phyloP scores from a whole-genome alignment of 2,888 invertebrate genomes.

The Tenthredo livida region DNA sequence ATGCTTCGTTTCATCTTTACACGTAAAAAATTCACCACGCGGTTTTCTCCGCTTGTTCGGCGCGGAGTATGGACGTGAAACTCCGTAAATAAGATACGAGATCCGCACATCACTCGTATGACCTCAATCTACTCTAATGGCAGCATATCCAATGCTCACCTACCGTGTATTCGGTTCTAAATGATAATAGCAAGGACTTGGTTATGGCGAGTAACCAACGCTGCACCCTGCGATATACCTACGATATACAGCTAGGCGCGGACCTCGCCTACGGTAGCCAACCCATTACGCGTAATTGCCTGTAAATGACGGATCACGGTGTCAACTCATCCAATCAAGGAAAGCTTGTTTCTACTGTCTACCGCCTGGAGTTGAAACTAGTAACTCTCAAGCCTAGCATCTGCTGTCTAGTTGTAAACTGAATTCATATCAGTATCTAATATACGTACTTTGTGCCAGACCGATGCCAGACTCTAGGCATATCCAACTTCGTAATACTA shows the following conservation, averaged over 20 bases:
- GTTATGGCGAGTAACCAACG: not conserved
- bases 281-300: constrained; percentile 66
- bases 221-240: not conserved
- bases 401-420: constrained; percentile 37
- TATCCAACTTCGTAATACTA: not conserved
- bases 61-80: not conserved
- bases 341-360: constrained; percentile 45
- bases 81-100: constrained; percentile 33
- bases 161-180: not conserved
- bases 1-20: constrained; percentile 20
- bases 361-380: not conserved
- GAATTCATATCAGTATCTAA: constrained; percentile 1
- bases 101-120: not conserved
- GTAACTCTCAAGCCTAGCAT: not conserved
- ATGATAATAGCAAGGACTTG: constrained; percentile 23
- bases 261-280: constrained; percentile 54
- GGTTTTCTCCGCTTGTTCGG: not conserved
- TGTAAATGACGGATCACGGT: constrained; percentile 66
- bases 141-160: constrained; percentile 69
- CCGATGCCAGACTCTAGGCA: not conserved
- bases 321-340: constrained; percentile 58
- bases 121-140: constrained; percentile 58
- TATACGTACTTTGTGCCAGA: not conserved
- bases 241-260: constrained; percentile 44
- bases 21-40: constrained; percentile 45